Base-by-base conservation (phyloP, 2,888 invertebrate species). In the Helobdella robusta region DNA sequence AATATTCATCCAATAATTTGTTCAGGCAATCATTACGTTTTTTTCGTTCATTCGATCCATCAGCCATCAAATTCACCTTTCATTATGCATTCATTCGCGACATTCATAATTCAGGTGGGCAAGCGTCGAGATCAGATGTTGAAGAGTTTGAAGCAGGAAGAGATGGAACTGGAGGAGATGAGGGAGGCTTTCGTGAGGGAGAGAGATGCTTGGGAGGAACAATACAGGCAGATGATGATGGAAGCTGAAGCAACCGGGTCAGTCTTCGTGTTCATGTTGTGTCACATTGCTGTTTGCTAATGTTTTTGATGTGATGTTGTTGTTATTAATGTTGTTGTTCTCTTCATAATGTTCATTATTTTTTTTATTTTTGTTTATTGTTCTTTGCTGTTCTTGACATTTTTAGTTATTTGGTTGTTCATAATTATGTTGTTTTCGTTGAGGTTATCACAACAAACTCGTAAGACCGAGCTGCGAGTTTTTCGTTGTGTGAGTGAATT, bases 141-240 rank as follows among this genome's bases (percentile, higher is more conserved):
- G 75, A 84, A 83, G 73, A 82, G 87, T 62, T 83, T 91, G 72
- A 93, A 93, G 78, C 86, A 89, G 76, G 91, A 94, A 81, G 87
- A 90, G 73, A 87, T 87, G 72, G 94, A 94, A 79, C 82, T 93
- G 74, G 92, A 93, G 71, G 93, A 94, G 73, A 87, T 89, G 74
- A 84, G 89, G 76, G 85, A 87, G 71, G 85, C 86, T 68, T 89
- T 93, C 76, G 89, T 88, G 74, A 84, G 86, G 66, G 94, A 95
- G 79, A 89, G 87, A 76, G 83, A 85, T 74, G 84, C 86, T 65
- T 95, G 93, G 92, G 94, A 95, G 82, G 87, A 89, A 74, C 71
- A 73, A 66, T 64, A 70, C 60, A 63, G 62, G 35, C 62, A 61
- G 15, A n/a, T n/a, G n/a, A n/a, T n/a, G n/a, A 20, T 61, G 3